Evolutionary conservation across 53 echinoderm and acorn worm genomes (phyloP), one percentile per base, ranked within the genome.

Genomic region (Apostichopus leukothele): DNA sequence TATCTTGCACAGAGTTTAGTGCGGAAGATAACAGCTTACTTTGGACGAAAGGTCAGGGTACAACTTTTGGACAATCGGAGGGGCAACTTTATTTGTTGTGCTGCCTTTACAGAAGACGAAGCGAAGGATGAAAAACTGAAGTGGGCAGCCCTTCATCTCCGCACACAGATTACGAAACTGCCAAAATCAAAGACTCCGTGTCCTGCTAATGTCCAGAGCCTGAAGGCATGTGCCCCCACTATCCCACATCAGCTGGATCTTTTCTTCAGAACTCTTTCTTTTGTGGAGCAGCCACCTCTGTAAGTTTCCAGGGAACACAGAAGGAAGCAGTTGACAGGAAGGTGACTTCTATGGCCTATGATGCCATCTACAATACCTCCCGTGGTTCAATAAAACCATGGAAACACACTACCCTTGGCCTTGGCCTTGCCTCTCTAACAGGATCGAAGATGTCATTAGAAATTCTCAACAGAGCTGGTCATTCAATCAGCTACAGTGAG

Each of bases 391-490:
- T 90, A 6, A 90, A 87, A 89, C 91, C 91, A 90, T 92, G 95
- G 90, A 94, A 94, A 85, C 88, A 91, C 19, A n/a, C 63, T 83
- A 22, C 67, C 67, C 54, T 94, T 54, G 94, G 92, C 71, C 67
- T 93, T 10, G 94, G 94, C 5, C 68, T 94, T 13, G 54, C 92
- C 73, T 92, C 92, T 13, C 90, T 92, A 22, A 94, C 89, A 76
- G 91, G 94, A 92, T 94, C 91, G 61, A 94, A 94, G 51, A 14
- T 79, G 75, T 53, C 76, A 9, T 19, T 92, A 74, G 81, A 89
- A 76, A 89, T 92, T 83, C 66, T 92, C 55, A 94, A 90, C 89
- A 90, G 94, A 75, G 79, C 89, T 13, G 90, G 94, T 9, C 94
- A 94, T 74, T 88, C 88, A 53, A 88, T 88, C 0, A 88, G 81